Base-by-base conservation (phyloP, 1,140 invertebrate genomes). In the Bombus affinis region DNA sequence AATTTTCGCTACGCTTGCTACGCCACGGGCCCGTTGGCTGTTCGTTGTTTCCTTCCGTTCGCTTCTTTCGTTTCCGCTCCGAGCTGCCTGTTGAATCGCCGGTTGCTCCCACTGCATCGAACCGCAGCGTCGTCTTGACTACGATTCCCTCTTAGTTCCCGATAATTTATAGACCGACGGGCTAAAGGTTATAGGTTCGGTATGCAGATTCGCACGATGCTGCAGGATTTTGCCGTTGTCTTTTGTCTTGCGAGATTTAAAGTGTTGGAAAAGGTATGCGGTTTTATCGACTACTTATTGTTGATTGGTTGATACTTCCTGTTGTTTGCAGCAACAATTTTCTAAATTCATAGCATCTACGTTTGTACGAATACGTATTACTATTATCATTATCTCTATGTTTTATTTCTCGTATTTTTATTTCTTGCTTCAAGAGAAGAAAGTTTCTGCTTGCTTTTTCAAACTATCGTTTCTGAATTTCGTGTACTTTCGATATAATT, bases 41-140 rank as follows among this genome's bases (percentile, higher is more conserved):
- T 32, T 71, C 66, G 44, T 22, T 39, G 35, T 37, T 72, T n/a
- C 44, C 44, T 71, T 39, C 15, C 25, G 13, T 44, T 32, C 76
- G 62, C 71, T 39, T 37, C 32, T 39, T 76, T 76, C 53, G 32
- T 25, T 59, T 59, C 74, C 53, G 74, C 13, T 39, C 5, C n/a
- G 0, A 12, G 32, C 42, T 53, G 73, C 74, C 74, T 76, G 74
- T 76, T 76, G 74, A 76, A 76, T 76, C 70, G 12, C 28, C 22
- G 4, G 28, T 42, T n/a, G 6, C 15, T 32, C 15, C 8, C 28
- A 8, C 15, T 10, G 6, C 42, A n/a, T 25, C 13, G 5, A 53
- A 13, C 37, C 70, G 32, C 37, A 25, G 42, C 39, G 28, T 18
- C 39, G 39, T 72, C 71, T 42, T 18, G 13, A 18, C 39, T 18